These are phyloP conservation scores for Hipparchia sbordonii DNA, from an alignment of 2,888 invertebrate genomes.

Conservation along the genomic window DNA sequence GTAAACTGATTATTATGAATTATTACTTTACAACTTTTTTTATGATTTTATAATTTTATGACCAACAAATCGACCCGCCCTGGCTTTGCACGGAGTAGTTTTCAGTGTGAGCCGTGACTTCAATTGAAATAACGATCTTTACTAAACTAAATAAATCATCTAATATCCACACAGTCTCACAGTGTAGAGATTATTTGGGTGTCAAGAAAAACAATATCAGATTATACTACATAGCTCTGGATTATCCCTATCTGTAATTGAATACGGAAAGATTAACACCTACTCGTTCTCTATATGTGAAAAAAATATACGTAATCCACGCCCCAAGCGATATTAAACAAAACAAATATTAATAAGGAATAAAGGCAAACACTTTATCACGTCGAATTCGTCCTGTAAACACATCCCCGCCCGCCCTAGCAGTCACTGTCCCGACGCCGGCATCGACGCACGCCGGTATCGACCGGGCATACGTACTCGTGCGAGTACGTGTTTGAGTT, in stretches of 20 bases:
- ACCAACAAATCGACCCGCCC: too few species aligned
- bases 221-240: background rate
- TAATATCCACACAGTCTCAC: too few species aligned
- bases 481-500: slow-evolving; percentile 49
- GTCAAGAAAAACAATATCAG: too few species aligned
- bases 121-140: too few species aligned
- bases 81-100: too few species aligned
- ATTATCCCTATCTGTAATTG: background rate
- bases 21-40: background rate
- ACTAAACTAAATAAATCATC: too few species aligned
- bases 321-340: slow-evolving; percentile 14
- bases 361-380: slow-evolving; percentile 30
- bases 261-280: background rate
- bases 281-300: background rate
- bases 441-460: slow-evolving; percentile 60
- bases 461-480: slow-evolving; percentile 55
- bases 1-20: background rate
- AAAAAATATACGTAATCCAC: background rate
- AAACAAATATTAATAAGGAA: slow-evolving; percentile 23
- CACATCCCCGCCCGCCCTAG: slow-evolving; percentile 59
- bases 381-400: slow-evolving; percentile 41
- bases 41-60: too few species aligned
- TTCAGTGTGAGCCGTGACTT: too few species aligned
- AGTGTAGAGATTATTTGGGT: too few species aligned
- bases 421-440: slow-evolving; percentile 59